A percentile compares a stretch with the other conserved stretches of the same genome.
phyloP scores from a whole-genome alignment of 1,140 invertebrate genomes.

The Sitobion miscanthi region DNA sequence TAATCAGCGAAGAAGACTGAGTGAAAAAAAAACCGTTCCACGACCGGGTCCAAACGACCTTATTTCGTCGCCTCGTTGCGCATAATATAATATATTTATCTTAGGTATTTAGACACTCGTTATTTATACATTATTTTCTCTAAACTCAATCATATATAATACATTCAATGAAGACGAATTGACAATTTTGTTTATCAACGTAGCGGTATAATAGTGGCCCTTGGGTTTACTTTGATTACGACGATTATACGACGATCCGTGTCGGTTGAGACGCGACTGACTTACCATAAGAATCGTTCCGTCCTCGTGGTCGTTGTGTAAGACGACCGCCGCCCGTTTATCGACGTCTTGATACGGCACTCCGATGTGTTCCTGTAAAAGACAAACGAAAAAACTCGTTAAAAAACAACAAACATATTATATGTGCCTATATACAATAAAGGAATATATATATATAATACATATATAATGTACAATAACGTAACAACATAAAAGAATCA shows the following conservation, averaged over 20 bases:
- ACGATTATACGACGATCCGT: neutral
- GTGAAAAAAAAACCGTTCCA: neutral
- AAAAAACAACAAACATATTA: neutral
- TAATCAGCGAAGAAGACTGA: neutral
- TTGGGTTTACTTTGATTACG: neutral
- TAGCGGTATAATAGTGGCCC: neutral
- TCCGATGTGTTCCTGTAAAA: constrained; percentile 67
- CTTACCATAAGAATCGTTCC: constrained; percentile 85
- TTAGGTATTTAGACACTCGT: neutral
- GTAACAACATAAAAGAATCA: neutral
- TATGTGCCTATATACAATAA: neutral
- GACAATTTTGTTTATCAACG: neutral
- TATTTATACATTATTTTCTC: neutral
- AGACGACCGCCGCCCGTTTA: constrained; percentile 83
- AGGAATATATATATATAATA: neutral
- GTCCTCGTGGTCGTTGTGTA: constrained; percentile 76
- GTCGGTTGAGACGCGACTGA: constrained; percentile 57
- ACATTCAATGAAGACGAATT: neutral
- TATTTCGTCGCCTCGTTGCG: neutral
- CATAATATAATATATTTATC: neutral
- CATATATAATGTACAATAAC: neutral
- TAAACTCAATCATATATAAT: neutral
- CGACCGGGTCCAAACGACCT: neutral
- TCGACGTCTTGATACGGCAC: constrained; percentile 84
- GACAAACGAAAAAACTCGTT: neutral